Conservation (phyloP, 2,888 invertebrate species). For the Aromia moschata region DNA sequence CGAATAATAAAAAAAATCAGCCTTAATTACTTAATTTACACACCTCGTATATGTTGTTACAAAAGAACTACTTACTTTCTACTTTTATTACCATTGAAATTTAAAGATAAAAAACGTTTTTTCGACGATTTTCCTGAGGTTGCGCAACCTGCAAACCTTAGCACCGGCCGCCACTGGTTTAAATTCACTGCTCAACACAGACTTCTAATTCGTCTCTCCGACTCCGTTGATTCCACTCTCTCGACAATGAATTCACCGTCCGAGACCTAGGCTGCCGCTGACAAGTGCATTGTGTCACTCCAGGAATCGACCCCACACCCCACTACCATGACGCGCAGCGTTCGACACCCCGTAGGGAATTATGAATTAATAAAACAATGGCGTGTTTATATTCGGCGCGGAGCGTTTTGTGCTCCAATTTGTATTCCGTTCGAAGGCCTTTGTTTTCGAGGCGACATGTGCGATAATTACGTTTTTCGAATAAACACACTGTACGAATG, state of each 20-base stretch:
- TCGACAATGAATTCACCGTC: slow-evolving; percentile 4
- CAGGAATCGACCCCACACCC: slow-evolving; percentile 1
- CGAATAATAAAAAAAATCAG: no score
- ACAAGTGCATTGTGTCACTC: slow-evolving; percentile 27
- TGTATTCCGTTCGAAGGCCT: slow-evolving; percentile 2
- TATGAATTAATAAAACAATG: slow-evolving; percentile 16
- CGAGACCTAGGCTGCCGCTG: slow-evolving; percentile 19
- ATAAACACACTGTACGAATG: no score
- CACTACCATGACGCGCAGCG: slow-evolving; percentile 1
- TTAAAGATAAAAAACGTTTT: no score
- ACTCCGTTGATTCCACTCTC: neutral
- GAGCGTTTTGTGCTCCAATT: neutral
- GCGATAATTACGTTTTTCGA: slow-evolving; percentile 5
- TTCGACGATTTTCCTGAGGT: no score
- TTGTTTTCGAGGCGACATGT: slow-evolving; percentile 2
- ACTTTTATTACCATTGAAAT: no score
- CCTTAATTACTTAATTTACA: no score
- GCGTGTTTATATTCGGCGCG: slow-evolving; percentile 6
- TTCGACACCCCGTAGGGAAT: slow-evolving; percentile 11
- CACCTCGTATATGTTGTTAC: no score
- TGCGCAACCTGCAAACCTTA: no score
- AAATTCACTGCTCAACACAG: no score
- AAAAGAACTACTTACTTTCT: no score
- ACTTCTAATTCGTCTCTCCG: no score
- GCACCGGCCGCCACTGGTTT: no score